Percentiles rank a stretch among this genome's conserved stretches.
Evolutionary conservation across 1,140 invertebrate species (phyloP).

Genomic region (Hyles euphorbiae): DNA sequence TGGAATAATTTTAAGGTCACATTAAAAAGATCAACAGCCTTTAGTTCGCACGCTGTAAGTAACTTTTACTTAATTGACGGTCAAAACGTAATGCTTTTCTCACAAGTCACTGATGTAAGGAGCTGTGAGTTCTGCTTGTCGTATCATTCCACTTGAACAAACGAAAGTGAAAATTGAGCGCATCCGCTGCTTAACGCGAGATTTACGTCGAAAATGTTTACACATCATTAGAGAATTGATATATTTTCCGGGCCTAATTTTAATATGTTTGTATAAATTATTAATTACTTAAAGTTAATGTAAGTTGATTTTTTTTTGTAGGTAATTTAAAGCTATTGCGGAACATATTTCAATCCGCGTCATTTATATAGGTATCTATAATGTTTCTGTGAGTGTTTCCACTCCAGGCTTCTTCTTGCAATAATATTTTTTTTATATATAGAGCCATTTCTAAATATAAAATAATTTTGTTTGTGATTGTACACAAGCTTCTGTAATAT

Average conservation of each 20-base stretch:
- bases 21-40: constrained; percentile 2
- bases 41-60: constrained; percentile 43
- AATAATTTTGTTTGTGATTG: too few relatives aligned
- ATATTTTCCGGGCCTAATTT: neutral
- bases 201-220: too few relatives aligned
- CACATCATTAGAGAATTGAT: neutral
- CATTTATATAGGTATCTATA: too few relatives aligned
- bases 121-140: constrained; percentile 18
- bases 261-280: neutral
- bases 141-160: constrained; percentile 25
- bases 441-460: too few relatives aligned
- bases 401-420: too few relatives aligned
- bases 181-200: too few relatives aligned
- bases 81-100: constrained; percentile 51
- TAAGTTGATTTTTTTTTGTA: neutral
- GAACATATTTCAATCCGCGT: too few relatives aligned
- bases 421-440: too few relatives aligned
- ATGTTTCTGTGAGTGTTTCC: too few relatives aligned
- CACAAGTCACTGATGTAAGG: constrained; percentile 33
- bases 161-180: constrained; percentile 43
- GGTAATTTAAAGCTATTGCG: too few relatives aligned
- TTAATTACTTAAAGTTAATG: neutral
- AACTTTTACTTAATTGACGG: constrained; percentile 60
- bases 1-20: neutral
- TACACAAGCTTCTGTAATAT: too few relatives aligned